phyloP scores from a whole-genome alignment of 2,797 vertebrate species.

The Cuculus canorus region DNA sequence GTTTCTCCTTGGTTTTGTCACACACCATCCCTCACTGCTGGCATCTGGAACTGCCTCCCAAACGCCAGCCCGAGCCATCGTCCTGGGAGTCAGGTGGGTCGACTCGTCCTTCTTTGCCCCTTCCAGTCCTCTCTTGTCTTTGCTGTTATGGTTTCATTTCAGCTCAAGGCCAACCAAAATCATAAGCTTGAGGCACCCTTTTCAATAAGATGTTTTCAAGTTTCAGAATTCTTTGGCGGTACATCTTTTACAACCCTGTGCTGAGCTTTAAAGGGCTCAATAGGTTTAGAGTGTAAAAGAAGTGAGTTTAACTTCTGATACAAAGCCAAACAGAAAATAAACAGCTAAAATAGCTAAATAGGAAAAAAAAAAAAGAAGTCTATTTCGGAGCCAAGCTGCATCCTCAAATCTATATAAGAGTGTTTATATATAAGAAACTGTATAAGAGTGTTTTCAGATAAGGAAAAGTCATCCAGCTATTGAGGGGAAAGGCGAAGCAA shows the following conservation, averaged over 20 bases:
- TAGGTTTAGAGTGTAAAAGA: background rate
- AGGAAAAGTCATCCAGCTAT: background rate
- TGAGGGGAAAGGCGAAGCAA: background rate
- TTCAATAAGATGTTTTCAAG: background rate
- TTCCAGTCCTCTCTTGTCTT: background rate
- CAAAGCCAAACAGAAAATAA: background rate
- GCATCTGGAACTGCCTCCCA: background rate
- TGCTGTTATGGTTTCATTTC: background rate
- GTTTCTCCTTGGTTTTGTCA: background rate
- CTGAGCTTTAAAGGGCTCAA: background rate
- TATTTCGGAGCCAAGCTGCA: background rate
- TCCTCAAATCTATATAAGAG: background rate
- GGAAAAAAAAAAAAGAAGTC: background rate
- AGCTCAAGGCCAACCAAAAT: background rate
- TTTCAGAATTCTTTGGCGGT: background rate
- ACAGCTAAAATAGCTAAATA: background rate
- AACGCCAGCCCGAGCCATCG: rapidly evolving
- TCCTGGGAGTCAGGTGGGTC: rapidly evolving
- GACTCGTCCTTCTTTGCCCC: background rate
- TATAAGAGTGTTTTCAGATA: background rate
- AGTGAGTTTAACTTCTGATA: background rate
- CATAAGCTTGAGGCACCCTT: background rate
- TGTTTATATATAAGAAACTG: background rate
- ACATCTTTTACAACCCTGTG: background rate
- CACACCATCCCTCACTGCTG: background rate